Evolutionary conservation across 2,113 vertebrate genomes (phyloP), one percentile per base, ranked within the genome.

Genomic region (Sitta europaea): DNA sequence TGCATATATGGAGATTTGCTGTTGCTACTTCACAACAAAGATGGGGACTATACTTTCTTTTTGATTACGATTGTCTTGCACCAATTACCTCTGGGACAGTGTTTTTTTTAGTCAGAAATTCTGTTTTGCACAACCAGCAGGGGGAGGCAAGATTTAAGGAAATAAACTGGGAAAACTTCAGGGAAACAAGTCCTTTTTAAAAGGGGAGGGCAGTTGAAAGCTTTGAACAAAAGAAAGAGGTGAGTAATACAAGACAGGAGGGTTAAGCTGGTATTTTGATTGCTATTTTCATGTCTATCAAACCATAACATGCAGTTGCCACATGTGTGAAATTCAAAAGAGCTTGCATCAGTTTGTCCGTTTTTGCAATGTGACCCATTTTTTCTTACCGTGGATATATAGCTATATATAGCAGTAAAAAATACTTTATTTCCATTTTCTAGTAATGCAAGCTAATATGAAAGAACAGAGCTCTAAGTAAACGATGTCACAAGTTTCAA

Each of bases 81-180:
- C 29, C 36, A 53, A 12, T 73, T 79, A 43, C 33, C 21, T 92
- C 88, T 88, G 42, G 71, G 42, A 55, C 35, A 50, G 38, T 10
- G 20, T 2, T 17, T 35, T 63, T 62, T 63, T 91, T 25, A 58
- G 70, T 81, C 33, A 79, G 29, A 76, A 59, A 76, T 70, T 97
- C 90, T 92, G 63, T 97, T 96, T 97, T 98, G 95, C 98, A 98
- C 98, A 98, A 88, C 99, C 99, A 99, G 99, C 98, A 99, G 99
- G 98, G 99, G 99, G 99, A 99, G 98, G 98, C 98, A 99, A 97
- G 98, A 98, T 98, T 98, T 99, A 99, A 99, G 98, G 98, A 99
- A 99, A 98, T 97, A 97, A 97, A 75, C 50, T 75, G 71, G 80
- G 68, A 73, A 95, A 97, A 93, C 57, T 91, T 93, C 45, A 91